Conservation (phyloP, 2,888 invertebrate genomes). For the Lepidochrysops patricia region DNA sequence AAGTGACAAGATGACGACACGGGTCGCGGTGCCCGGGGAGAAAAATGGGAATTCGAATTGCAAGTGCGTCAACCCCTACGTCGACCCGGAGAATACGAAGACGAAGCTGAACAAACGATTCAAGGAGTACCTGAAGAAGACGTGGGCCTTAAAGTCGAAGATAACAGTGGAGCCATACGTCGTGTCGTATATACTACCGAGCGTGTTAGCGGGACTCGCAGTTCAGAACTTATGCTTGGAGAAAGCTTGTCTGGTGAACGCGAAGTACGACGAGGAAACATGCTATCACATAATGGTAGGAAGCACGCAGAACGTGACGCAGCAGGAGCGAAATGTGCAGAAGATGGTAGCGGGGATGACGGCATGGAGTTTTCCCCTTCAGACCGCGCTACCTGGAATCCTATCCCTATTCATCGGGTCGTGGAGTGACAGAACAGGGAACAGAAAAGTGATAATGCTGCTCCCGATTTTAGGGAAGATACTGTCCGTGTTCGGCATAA, state of each 20-base stretch:
- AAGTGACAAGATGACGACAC: slow-evolving; percentile 62
- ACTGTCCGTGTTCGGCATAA: slow-evolving; percentile 68
- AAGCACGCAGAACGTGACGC: slow-evolving; percentile 50
- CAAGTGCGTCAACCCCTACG: slow-evolving; percentile 49
- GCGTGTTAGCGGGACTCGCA: slow-evolving; percentile 78
- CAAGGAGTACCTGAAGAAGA: slow-evolving; percentile 52
- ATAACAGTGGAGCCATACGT: slow-evolving; percentile 81
- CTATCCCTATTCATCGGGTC: slow-evolving; percentile 75
- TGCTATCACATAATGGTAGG: slow-evolving; percentile 69
- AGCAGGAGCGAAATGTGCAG: slow-evolving; percentile 63
- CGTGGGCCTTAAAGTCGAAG: slow-evolving; percentile 58
- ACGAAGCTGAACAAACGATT: slow-evolving; percentile 49
- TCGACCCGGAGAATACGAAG: slow-evolving; percentile 47
- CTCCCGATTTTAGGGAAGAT: slow-evolving; percentile 75
- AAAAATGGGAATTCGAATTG: slow-evolving; percentile 54
- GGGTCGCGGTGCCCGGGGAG: slow-evolving; percentile 66
- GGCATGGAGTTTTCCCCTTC: slow-evolving; percentile 74
- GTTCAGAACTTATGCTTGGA: slow-evolving; percentile 73
- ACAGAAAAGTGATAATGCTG: slow-evolving; percentile 75
- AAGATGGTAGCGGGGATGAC: slow-evolving; percentile 73
- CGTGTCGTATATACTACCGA: slow-evolving; percentile 78
- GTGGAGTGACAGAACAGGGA: slow-evolving; percentile 77
- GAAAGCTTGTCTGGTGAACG: slow-evolving; percentile 74
- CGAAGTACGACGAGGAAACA: slow-evolving; percentile 66
- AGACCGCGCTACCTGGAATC: slow-evolving; percentile 73